Evolutionary conservation across 2,113 vertebrate species (phyloP), one percentile per base, ranked within the genome.

Genomic region (Scatophagus argus): DNA sequence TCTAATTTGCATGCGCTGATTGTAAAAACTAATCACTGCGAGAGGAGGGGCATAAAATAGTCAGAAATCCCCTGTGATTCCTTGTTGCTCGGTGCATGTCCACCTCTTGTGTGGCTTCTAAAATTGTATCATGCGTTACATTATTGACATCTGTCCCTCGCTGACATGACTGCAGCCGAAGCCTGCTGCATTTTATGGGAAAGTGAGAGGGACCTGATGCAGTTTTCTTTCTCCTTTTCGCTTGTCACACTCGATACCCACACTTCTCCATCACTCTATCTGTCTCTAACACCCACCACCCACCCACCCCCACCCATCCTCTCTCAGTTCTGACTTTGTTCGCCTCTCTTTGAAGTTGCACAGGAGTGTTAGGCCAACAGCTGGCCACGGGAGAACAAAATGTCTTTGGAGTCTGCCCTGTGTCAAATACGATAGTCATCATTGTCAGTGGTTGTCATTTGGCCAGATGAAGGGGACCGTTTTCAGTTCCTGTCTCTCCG

Each of bases 1-100:
- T 91, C 72, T 74, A 83, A 92, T 92, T 92, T 93, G 60, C 89
- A 80, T 89, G 56, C 5, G 13, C 49, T 85, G 88, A 92, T 88
- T 90, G 88, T 77, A 75, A 83, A 86, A 92, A 79, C 77, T 88
- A 91, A 92, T 92, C 84, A 89, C 56, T 31, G 41, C 0, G 10
- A 64, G 75, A 75, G 79, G 77, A 80, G 73, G 41, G 41, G 60
- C 41, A 41, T 79, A 25, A 77, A 78, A 65, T 39, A 54, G 41
- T 52, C 39, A 67, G 44, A 79, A 79, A 79, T 83, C 83, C 83
- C 75, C 38, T 16, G 74, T 49, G 76, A 39, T 54, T 44, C 14
- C 21, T 10, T 70, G 66, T 61, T 56, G 74, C 74, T 66, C 66
- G 79, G 34, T 55, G 66, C 81, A 47, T 54, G 55, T 87, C 79